Evolutionary conservation across 2,888 invertebrate species (phyloP), one percentile per base, ranked within the genome.

Genomic region (Drosophila cognata): DNA sequence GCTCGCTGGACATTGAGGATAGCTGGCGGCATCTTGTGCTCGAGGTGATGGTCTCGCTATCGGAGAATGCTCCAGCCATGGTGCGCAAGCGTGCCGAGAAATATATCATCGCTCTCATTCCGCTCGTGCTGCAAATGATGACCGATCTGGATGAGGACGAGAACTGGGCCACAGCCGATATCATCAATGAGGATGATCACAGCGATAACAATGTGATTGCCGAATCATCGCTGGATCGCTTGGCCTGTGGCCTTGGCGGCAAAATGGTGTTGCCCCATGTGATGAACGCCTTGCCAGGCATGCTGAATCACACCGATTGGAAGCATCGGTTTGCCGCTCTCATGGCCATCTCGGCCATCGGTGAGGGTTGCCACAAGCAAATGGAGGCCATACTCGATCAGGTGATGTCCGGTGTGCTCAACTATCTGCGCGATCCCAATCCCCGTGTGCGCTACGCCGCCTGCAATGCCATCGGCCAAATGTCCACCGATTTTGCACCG

Each of bases 401-500:
- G 94, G 97, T 99, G 43, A 97, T 99, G 94, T 96, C 97, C 50
- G 98, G 97, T 46, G 97, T 99, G 46, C 94, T 98, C 72, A 96
- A 96, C 83, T 98, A 96, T 93, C 94, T 98, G 29, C 95, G 95
- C 82, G 98, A 99, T 93, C 95, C 96, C 16, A 92, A 93, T 90
- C 93, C 93, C 6, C 91, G 93, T 56, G 93, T 93, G 4, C 92
- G 99, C 68, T 99, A 99, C 92, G 99, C 99, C 6, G 98, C 99
- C 28, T 99, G 99, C 92, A 99, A 99, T 94, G 99, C 99, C 28
- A 95, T 99, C 52, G 99, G 99, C 11, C 99, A 99, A 94, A 98
- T 99, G 98, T 97, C 99, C 0, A 98, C 99, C 0, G 99, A 99
- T 94, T 99, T 99, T 94, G 98, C 98, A 4, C 99, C 99, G 2